Evolutionary conservation across 2,113 vertebrate genomes (phyloP), one percentile per base, ranked within the genome.

Genomic region (Zingel zingel): DNA sequence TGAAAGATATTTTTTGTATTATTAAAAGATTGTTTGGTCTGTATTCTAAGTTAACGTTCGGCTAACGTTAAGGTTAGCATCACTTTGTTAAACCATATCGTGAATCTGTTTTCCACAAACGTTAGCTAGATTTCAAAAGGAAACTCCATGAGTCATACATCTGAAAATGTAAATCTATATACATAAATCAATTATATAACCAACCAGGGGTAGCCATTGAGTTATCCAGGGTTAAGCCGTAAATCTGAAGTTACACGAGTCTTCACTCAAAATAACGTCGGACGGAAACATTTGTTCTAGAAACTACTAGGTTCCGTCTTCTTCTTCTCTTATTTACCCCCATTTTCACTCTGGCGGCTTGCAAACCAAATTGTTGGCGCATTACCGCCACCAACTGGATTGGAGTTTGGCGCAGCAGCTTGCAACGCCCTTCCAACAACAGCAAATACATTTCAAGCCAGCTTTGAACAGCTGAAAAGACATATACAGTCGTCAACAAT

Each of bases 171-270:
- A 0, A 33, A 48, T 0, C 16, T 47, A 27, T 8, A 30, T 2
- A 27, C 13, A 48, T 6, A 5, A 9, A n/a, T 54, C 21, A 59
- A 33, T 3, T 68, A 1, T 30, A 33, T n/a, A 19, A 67, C 76
- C 5, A 39, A 90, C 92, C 92, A 43, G 90, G 83, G 3, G 48
- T 58, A 13, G 88, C 89, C 92, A 93, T 94, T 43, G 2, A 2
- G 6, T 3, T 53, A 2, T 50, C 16, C 19, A 48, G 0, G 13
- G 36, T 8, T 14, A 87, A 65, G 9, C 1, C 21, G 8, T 0
- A 61, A 25, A 53, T 8, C 0, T 0, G 12, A 6, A 39, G 5
- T 19, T 0, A 18, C 61, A 16, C 1, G 5, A 6, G 83, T 81
- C 63, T 86, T 48, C 25, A 6, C 21, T 57, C 62, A 86, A 90